Evolutionary conservation across 2,113 vertebrate genomes (phyloP), one percentile per base, ranked within the genome.

Genomic region (Cryptomyrus ogoouensis): DNA sequence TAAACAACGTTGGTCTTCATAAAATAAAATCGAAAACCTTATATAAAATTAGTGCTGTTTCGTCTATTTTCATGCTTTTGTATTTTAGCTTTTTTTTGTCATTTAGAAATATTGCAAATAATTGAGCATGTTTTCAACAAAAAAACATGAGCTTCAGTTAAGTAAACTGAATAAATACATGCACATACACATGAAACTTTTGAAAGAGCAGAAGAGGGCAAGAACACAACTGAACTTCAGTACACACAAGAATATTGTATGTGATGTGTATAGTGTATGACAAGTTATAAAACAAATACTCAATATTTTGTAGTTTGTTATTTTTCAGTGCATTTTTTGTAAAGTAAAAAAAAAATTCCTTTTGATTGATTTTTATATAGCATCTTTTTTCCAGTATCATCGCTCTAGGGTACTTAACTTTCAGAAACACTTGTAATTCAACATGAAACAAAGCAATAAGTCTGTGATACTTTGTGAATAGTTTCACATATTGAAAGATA

Each of bases 21-120:
- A 84, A 84, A 83, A 84, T 84, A 84, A 84, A 84, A 84, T 44
- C 83, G 46, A 84, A 84, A 84, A 84, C 19, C 21, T 44, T 84
- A 24, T 46, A 47, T 84, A 42, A 84, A 84, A 84, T 46, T 84
- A 84, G 44, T 84, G 83, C 83, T n/a, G 42, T 84, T 84, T 47
- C 39, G 83, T 84, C 83, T 84, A 24, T 47, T 83, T 83, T 83
- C 77, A 21, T 84, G 83, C 44, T 42, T 84, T 84, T 84, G 42
- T 84, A 83, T 83, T 83, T 83, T 42, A 80, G 44, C 19, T 44
- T 83, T 84, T 46, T 83, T 84, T 84, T 24, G 70, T 77, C 35
- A 42, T 80, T 35, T 42, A 80, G 15, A 35, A 47, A 21, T 47
- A 47, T 15, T 47, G 44, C 42, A 84, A 47, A n/a, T 47, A 17